Conservation (phyloP, 2,888 invertebrate genomes). For the Ferrisia virgata region DNA sequence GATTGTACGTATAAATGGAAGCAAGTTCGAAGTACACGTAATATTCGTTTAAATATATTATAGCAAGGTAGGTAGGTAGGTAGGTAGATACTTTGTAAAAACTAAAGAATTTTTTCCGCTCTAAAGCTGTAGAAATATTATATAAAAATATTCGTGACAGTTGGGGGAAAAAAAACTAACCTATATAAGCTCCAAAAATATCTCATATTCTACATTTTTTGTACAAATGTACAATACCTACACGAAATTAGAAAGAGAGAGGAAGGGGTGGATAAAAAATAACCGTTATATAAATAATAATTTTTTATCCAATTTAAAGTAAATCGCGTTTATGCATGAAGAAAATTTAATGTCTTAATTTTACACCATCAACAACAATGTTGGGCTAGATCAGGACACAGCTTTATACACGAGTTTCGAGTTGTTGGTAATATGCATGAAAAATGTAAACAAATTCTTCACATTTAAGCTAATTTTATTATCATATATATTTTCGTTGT, state of each 20-base stretch:
- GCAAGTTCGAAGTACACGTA: no score
- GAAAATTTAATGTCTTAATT: neutral
- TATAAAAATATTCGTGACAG: neutral
- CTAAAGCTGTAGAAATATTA: no score
- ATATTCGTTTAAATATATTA: no score
- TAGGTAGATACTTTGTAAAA: neutral
- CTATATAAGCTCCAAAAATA: neutral
- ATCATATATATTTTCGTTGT: neutral
- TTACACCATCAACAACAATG: neutral
- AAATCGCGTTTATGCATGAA: neutral
- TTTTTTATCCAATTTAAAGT: neutral
- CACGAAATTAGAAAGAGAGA: neutral
- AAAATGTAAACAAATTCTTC: constrained; percentile 22
- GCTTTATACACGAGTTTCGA: neutral
- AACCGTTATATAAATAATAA: neutral
- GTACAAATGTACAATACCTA: neutral
- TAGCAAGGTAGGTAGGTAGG: no score
- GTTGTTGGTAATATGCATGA: neutral
- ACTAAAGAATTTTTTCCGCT: neutral
- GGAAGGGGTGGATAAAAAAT: neutral
- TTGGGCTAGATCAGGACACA: constrained; percentile 7
- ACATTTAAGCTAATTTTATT: constrained; percentile 7
- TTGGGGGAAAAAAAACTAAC: constrained; percentile 20
- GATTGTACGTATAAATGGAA: neutral
- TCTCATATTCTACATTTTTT: no score